Evolutionary conservation across 2,113 vertebrate species (phyloP).

Genomic region (Otis tarda): DNA sequence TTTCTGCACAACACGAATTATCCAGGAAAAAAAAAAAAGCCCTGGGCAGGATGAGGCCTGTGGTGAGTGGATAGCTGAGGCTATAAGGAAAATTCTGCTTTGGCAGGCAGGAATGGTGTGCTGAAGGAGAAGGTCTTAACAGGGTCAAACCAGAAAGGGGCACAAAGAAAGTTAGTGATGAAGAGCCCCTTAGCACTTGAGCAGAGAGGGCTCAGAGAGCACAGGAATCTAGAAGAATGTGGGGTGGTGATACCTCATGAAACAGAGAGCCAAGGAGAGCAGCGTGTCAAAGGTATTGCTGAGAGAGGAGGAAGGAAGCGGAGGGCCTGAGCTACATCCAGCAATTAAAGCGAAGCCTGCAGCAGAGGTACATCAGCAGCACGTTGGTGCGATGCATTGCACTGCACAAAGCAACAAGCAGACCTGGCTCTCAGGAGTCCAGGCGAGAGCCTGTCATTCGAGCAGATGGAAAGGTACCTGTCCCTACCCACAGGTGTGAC

Average conservation of each 20-base stretch:
- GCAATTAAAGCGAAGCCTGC: background rate
- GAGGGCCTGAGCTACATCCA: background rate
- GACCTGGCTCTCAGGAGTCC: background rate
- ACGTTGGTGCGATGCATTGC: fast-evolving
- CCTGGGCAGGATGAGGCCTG: background rate
- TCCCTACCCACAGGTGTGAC: background rate
- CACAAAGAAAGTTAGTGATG: background rate
- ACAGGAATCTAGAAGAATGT: background rate
- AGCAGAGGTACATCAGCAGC: background rate
- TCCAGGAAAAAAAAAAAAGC: background rate
- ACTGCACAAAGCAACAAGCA: background rate
- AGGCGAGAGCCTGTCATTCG: background rate
- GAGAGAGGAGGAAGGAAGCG: background rate
- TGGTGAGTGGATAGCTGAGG: background rate
- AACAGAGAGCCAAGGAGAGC: background rate
- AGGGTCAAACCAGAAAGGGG: background rate
- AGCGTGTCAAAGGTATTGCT: background rate
- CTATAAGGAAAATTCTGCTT: background rate
- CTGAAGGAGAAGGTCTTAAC: background rate
- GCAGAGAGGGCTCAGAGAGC: background rate
- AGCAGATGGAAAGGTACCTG: background rate
- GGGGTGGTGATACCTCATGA: background rate
- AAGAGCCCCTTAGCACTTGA: background rate
- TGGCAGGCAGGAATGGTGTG: background rate
- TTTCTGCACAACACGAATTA: background rate